Conservation (phyloP, 2,888 invertebrate species). For the Standfussiana lucernea region DNA sequence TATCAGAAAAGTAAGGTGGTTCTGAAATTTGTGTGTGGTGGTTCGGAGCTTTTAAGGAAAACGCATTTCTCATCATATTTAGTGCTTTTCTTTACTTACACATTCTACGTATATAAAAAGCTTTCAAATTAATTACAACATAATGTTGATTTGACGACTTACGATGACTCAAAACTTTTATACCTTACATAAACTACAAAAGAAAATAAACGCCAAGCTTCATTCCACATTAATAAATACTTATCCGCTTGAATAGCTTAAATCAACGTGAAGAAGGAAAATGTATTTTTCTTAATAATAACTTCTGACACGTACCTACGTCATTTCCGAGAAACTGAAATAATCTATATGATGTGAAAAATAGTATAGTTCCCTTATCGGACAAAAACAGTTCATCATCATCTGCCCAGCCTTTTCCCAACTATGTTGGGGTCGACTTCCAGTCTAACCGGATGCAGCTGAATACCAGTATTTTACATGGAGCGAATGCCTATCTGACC, state of each 20-base stretch:
- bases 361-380: neutral
- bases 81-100: neutral
- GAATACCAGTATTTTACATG: too few species aligned
- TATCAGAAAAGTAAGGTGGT: neutral
- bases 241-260: constrained; percentile 20
- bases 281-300: constrained; percentile 15
- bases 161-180: constrained; percentile 38
- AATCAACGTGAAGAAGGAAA: constrained; percentile 15
- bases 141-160: constrained; percentile 34
- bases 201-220: constrained; percentile 46
- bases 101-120: constrained; percentile 4
- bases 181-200: constrained; percentile 14
- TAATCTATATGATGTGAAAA: neutral
- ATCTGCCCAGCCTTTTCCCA: too few species aligned
- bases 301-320: constrained; percentile 4
- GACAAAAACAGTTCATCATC: too few species aligned
- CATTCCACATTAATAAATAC: constrained; percentile 41
- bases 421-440: too few species aligned
- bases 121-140: constrained; percentile 34
- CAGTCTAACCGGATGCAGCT: too few species aligned
- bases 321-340: constrained; percentile 1
- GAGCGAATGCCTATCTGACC: too few species aligned
- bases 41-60: neutral
- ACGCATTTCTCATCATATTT: constrained; percentile 12
- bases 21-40: too few species aligned